phyloP scores from a whole-genome alignment of 2,888 invertebrate genomes.

The Carpatolechia fugitivella region DNA sequence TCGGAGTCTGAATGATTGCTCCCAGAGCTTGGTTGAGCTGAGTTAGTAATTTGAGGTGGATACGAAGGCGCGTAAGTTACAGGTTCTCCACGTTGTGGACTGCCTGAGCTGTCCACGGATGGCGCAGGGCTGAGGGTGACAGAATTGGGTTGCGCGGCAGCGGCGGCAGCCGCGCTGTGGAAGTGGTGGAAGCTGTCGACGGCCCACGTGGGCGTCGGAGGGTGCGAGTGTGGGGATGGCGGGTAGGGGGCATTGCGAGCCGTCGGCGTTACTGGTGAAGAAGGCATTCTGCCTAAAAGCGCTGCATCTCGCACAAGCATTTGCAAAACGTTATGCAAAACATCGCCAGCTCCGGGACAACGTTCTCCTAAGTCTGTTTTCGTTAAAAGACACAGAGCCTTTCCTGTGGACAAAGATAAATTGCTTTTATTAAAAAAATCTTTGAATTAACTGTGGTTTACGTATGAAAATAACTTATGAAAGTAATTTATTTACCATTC shows the following conservation, averaged over 20 bases:
- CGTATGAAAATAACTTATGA: no score
- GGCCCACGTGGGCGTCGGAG: slow-evolving; percentile 89
- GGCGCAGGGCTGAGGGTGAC: slow-evolving; percentile 95
- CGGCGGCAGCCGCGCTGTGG: slow-evolving; percentile 82
- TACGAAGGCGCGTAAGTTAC: slow-evolving; percentile 61
- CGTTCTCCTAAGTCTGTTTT: slow-evolving; percentile 94
- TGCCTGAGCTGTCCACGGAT: slow-evolving; percentile 92
- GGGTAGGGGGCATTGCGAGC: slow-evolving; percentile 85
- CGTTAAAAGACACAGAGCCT: slow-evolving; percentile 93
- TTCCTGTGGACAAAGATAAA: slow-evolving; percentile 77
- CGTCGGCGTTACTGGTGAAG: slow-evolving; percentile 90
- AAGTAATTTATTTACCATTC: slow-evolving; percentile 84
- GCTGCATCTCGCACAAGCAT: slow-evolving; percentile 91
- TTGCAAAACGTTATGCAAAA: slow-evolving; percentile 94
- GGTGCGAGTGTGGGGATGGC: slow-evolving; percentile 89
- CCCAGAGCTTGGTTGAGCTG: slow-evolving; percentile 79
- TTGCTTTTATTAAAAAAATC: no score
- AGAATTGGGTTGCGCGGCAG: slow-evolving; percentile 86
- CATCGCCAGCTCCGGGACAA: slow-evolving; percentile 95
- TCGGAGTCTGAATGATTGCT: slow-evolving; percentile 91
- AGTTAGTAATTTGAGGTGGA: slow-evolving; percentile 57
- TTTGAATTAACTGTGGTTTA: no score
- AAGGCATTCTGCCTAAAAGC: slow-evolving; percentile 87
- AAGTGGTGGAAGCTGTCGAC: slow-evolving; percentile 79
- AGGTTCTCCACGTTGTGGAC: slow-evolving; percentile 86